Base-by-base conservation (phyloP, 2,888 invertebrate genomes). In the Sclerodermus sp. region DNA sequence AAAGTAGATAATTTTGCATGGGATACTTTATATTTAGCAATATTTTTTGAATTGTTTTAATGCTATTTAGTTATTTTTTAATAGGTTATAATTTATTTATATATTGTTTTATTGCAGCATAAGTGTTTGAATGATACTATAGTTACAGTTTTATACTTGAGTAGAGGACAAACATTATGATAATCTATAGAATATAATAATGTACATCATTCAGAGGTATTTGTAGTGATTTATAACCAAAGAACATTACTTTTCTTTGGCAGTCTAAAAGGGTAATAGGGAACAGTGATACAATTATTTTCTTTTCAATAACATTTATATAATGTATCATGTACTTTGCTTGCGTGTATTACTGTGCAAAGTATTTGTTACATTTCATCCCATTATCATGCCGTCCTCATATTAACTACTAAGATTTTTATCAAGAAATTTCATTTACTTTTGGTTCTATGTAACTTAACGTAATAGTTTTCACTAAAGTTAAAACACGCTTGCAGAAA, bases 341-440 rank as follows among this genome's bases (percentile, higher is more conserved):
- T 23, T 23, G n/a, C n/a, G n/a, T n/a, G n/a, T n/a, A n/a, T 23
- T 23, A 10, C 18, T 23, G n/a, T n/a, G 23, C 23, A 23, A 23
- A 23, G 31, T 31, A 45, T 43, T 47, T 47, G 31, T 47, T 51
- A 42, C 43, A 32, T 47, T 49, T 45, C 54, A 43, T 55, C 52
- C 54, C 46, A 60, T 41, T 49, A 60, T 51, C 51, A 58, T 47
- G 51, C 62, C 65, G 65, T 62, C 65, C 64, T 64, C 48, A 51
- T 45, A 58, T 42, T 39, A 16, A 49, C 31, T 51, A 51, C 42
- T 55, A 50, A 48, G 45, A 52, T 55, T 8, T 8, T 34, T 34
- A 34, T 34, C 10, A 12, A 34, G 12, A 34, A 34, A 13, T 34
- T 8, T 34, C 6, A 13, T n/a, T 34, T n/a, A n/a, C 45, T 50